Conservation (phyloP, 2,797 vertebrate species). For the Rhinoraja longicauda region DNA sequence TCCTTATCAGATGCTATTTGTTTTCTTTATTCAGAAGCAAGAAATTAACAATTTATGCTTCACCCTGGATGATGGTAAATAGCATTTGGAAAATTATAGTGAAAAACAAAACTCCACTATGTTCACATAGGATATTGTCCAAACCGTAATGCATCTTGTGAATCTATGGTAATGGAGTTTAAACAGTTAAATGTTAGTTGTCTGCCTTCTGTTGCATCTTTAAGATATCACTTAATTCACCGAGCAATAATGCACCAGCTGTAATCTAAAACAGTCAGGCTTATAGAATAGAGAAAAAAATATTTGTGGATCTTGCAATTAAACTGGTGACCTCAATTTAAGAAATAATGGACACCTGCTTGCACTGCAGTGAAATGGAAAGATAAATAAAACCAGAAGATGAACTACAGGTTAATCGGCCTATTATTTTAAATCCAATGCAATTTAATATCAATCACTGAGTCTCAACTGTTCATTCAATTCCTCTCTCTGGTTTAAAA, state of each 20-base stretch:
- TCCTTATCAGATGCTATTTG: not conserved
- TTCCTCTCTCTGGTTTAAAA: not conserved
- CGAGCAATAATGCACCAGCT: slow-evolving; percentile 10
- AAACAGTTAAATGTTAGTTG: not conserved
- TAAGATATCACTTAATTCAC: not conserved
- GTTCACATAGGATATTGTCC: not conserved
- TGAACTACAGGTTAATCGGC: not conserved
- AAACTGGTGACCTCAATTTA: slow-evolving; percentile 21
- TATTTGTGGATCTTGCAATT: not conserved
- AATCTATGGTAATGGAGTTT: not conserved
- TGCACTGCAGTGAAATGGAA: not conserved
- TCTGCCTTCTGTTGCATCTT: not conserved
- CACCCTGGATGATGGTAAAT: no score
- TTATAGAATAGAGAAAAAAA: not conserved
- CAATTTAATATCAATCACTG: not conserved
- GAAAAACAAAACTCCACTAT: not conserved
- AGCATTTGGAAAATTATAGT: no score
- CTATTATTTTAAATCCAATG: not conserved
- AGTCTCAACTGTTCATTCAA: not conserved
- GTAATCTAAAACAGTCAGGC: not conserved
- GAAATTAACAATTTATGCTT: not conserved
- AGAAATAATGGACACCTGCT: slow-evolving; percentile 6
- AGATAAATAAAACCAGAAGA: not conserved
- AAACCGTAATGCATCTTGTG: not conserved
- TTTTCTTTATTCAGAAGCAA: not conserved